These are phyloP conservation scores for Drosophila falleni DNA, from an alignment of 2,888 invertebrate genomes.

Conservation along the genomic window DNA sequence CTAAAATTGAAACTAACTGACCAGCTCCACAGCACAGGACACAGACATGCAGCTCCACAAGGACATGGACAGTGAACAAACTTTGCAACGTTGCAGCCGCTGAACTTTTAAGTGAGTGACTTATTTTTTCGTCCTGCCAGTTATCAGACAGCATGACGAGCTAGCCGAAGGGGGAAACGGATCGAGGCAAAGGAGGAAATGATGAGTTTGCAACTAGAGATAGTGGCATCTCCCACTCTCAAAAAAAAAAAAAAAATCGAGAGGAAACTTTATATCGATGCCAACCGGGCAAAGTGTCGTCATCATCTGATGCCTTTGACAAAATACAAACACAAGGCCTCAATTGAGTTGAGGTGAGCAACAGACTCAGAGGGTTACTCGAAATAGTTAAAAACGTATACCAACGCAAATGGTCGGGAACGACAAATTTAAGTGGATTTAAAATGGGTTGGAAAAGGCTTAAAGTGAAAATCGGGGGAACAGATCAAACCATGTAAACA, in stretches of 20 bases:
- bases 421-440: neutral
- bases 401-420: no score
- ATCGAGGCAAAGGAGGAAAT: conserved; percentile 21
- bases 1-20: conserved; percentile 79
- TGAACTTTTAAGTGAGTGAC: conserved; percentile 81
- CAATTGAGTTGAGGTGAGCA: conserved; percentile 62
- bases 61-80: conserved; percentile 63
- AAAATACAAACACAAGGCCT: conserved; percentile 63
- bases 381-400: neutral
- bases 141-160: conserved; percentile 48
- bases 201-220: conserved; percentile 50
- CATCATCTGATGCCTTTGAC: conserved; percentile 67
- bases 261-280: conserved; percentile 66
- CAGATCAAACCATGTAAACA: neutral
- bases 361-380: conserved; percentile 31
- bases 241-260: conserved; percentile 8
- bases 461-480: neutral
- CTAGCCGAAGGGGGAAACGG: neutral
- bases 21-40: conserved; percentile 35
- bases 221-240: conserved; percentile 12
- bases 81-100: conserved; percentile 73
- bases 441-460: neutral
- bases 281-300: conserved; percentile 63
- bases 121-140: conserved; percentile 63
- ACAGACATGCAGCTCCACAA: conserved; percentile 15